Conservation (phyloP, 2,888 invertebrate species). For the Anaspis maculata region DNA sequence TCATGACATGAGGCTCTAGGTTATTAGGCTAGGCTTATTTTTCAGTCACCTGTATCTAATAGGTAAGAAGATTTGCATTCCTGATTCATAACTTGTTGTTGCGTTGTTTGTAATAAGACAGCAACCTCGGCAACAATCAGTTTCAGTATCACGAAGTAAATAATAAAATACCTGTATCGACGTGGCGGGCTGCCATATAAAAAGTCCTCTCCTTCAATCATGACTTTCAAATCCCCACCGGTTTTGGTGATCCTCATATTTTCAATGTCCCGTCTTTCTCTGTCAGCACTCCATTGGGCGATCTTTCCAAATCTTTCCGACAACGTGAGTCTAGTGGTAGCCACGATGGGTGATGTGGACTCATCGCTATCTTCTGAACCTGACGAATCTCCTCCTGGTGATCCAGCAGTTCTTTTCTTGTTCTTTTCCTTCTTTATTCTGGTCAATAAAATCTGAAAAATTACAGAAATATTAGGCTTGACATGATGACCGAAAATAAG, state of each 20-base stretch:
- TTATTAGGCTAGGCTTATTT: too few species aligned
- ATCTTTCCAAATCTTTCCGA: slow-evolving; percentile 87
- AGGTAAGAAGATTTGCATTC: too few species aligned
- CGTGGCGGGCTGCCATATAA: slow-evolving; percentile 49
- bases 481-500: too few species aligned
- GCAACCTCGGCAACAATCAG: too few species aligned
- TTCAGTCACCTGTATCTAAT: too few species aligned
- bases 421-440: slow-evolving; percentile 40
- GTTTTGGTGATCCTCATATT: slow-evolving; percentile 81
- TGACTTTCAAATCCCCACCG: slow-evolving; percentile 66
- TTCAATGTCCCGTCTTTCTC: slow-evolving; percentile 66
- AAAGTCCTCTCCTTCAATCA: slow-evolving; percentile 57
- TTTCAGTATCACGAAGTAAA: background rate
- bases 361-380: slow-evolving; percentile 54
- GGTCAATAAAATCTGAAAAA: slow-evolving; percentile 34
- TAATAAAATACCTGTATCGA: slow-evolving; percentile 38
- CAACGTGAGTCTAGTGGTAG: slow-evolving; percentile 58
- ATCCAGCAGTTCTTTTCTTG: slow-evolving; percentile 38
- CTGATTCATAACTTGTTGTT: too few species aligned
- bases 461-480: too few species aligned
- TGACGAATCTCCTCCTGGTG: slow-evolving; percentile 46
- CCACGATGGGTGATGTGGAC: slow-evolving; percentile 54
- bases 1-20: too few species aligned
- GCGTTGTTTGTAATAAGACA: too few species aligned
- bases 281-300: slow-evolving; percentile 82